A percentile compares a stretch with the other conserved stretches of the same genome.
These are phyloP conservation scores for Rotaria socialis DNA, from an alignment of 2,888 invertebrate genomes.

Conservation along the genomic window DNA sequence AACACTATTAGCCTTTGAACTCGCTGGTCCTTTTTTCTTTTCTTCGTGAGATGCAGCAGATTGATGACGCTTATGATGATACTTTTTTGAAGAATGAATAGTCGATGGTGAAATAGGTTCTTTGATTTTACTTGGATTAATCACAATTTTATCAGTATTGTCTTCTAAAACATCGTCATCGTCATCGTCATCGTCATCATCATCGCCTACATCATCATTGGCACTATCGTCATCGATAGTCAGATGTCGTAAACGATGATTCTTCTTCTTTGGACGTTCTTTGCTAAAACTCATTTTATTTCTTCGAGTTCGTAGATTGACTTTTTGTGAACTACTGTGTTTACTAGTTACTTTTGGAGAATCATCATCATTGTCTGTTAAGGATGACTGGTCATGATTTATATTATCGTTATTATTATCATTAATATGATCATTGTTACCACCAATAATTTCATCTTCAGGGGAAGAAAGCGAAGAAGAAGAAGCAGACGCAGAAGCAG, in stretches of 20 bases:
- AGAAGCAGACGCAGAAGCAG: no score
- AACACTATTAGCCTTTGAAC: no score
- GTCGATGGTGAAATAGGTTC: no score
- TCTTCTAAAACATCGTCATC: background rate
- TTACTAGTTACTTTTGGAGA: background rate
- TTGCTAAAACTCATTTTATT: slow-evolving; percentile 4
- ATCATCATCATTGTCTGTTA: background rate
- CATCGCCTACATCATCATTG: background rate
- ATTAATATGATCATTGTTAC: background rate
- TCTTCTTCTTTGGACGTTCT: background rate
- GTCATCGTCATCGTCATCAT: no score
- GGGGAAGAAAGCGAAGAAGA: no score
- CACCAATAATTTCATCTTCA: background rate
- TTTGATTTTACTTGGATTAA: no score
- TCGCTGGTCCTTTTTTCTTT: no score
- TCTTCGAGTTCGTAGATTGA: background rate
- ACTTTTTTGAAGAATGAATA: no score
- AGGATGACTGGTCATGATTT: background rate
- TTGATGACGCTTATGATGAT: no score
- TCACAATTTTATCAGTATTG: background rate
- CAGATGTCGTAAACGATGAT: background rate
- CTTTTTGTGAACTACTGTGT: background rate
- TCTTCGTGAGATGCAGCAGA: no score
- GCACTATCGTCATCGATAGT: background rate
- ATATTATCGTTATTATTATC: no score